A percentile compares a stretch with the other conserved stretches of the same genome.
phyloP scores from a whole-genome alignment of 2,888 invertebrate species.

The Tetramorium bicarinatum region DNA sequence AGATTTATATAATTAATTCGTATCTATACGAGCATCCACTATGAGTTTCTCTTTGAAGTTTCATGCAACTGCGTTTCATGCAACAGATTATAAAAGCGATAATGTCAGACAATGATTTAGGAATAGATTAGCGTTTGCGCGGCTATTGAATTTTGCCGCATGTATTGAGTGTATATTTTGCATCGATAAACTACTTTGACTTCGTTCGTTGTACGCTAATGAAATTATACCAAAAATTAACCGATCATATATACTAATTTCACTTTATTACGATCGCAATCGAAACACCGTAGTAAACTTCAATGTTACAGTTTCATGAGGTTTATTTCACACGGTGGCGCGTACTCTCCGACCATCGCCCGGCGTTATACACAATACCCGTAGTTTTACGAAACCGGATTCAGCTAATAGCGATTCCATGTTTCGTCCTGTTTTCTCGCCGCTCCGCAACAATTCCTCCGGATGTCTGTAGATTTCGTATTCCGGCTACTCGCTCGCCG shows the following conservation, averaged over 20 bases:
- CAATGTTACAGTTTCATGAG: neutral
- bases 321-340: neutral
- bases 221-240: neutral
- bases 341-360: neutral
- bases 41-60: neutral
- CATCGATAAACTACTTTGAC: neutral
- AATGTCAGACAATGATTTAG: neutral
- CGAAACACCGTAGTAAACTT: neutral
- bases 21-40: neutral
- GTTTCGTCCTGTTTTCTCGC: slow-evolving; percentile 37
- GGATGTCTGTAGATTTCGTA: slow-evolving; percentile 22
- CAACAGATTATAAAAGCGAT: neutral
- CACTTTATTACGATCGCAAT: neutral
- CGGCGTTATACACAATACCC: neutral
- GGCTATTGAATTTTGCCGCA: neutral
- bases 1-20: slow-evolving; percentile 28
- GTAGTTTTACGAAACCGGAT: slow-evolving; percentile 24
- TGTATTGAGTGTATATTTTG: neutral
- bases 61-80: neutral
- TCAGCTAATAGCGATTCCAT: slow-evolving; percentile 34
- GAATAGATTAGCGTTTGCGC: neutral
- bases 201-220: neutral
- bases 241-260: too few relatives aligned
- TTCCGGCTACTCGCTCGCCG: slow-evolving; percentile 27
- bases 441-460: neutral